Evolutionary conservation across 2,797 vertebrate genomes (phyloP).

Genomic region (Apogon hyalosoma): DNA sequence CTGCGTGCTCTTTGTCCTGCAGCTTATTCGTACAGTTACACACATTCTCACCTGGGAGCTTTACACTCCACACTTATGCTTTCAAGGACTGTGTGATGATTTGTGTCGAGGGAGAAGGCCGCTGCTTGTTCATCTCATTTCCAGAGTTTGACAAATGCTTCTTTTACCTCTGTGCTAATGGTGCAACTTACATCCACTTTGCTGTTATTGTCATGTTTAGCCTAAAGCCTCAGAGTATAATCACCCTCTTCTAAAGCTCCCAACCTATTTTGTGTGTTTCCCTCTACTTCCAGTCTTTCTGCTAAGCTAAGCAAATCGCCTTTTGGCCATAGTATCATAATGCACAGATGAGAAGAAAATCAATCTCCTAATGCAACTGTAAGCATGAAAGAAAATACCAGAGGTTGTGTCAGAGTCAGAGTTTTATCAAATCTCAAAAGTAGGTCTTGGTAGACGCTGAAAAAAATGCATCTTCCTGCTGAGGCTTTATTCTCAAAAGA

Average conservation of each 20-base stretch:
- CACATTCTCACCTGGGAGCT: conserved; percentile 57
- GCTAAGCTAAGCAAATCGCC: too few species aligned
- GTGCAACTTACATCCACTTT: background rate
- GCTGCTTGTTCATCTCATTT: conserved; percentile 9
- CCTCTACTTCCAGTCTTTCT: too few species aligned
- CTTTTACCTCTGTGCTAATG: background rate
- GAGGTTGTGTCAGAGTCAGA: too few species aligned
- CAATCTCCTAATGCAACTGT: background rate
- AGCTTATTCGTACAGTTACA: conserved; percentile 42
- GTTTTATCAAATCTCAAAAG: too few species aligned
- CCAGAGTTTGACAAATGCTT: background rate
- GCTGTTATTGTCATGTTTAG: background rate
- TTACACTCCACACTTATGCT: background rate
- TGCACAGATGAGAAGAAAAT: too few species aligned
- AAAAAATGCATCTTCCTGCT: too few species aligned
- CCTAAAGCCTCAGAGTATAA: background rate
- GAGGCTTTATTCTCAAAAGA: too few species aligned
- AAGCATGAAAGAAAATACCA: too few species aligned
- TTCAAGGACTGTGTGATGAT: conserved; percentile 2
- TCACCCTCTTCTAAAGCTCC: background rate
- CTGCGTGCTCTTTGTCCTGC: conserved; percentile 29
- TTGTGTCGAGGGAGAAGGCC: background rate
- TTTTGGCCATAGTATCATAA: too few species aligned
- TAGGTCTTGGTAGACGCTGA: too few species aligned
- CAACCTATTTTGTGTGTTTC: background rate